These are phyloP conservation scores for Sinocyclocheilus anophthalmus DNA, from an alignment of 2,113 vertebrate species.

Conservation along the genomic window DNA sequence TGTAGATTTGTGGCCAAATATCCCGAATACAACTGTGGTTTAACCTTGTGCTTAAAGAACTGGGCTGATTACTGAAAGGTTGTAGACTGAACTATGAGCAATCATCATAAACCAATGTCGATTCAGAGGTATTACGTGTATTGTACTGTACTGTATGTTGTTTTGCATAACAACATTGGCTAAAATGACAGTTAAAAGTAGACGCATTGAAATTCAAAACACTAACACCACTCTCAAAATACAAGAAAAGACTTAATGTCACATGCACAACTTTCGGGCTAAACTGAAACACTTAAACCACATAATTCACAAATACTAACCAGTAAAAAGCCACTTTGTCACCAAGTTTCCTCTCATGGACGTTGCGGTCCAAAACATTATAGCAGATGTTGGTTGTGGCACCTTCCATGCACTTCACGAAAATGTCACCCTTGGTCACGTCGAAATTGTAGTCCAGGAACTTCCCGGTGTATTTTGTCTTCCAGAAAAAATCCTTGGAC, in stretches of 20 bases:
- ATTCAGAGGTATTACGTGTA: background rate
- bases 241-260: background rate
- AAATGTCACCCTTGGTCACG: conserved; percentile 92
- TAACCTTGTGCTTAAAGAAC: background rate
- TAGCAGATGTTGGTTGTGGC: conserved; percentile 97
- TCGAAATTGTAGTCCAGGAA: conserved; percentile 95
- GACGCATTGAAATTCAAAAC: background rate
- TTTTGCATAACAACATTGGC: background rate
- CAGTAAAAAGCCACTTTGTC: conserved; percentile 96
- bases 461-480: conserved; percentile 80
- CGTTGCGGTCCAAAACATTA: conserved; percentile 91
- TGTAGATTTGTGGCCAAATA: background rate
- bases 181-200: background rate
- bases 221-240: background rate
- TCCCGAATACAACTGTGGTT: background rate
- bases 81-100: background rate
- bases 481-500: conserved; percentile 96
- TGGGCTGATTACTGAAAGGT: background rate
- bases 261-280: background rate
- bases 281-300: background rate
- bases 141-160: background rate
- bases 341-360: conserved; percentile 88
- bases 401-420: conserved; percentile 93
- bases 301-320: conserved; percentile 68
- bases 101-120: background rate